Percentiles rank a stretch among this genome's conserved stretches.
These are phyloP conservation scores for Aphidius gifuensis DNA, from an alignment of 1,140 invertebrate species.

Conservation along the genomic window DNA sequence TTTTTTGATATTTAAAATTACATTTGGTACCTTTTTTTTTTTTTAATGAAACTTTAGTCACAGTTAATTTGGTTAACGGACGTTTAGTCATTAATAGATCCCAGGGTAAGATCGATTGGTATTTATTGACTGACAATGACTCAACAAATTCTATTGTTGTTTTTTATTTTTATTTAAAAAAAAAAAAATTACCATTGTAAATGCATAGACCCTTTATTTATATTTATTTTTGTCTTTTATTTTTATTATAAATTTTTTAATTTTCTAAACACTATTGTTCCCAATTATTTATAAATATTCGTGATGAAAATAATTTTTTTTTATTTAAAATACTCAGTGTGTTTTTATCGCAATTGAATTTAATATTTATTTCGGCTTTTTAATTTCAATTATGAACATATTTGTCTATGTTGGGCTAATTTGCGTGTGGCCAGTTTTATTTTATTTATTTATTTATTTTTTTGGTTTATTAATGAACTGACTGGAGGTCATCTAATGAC, in stretches of 20 bases:
- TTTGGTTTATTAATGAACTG: slow-evolving; percentile 49
- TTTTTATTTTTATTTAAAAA: not conserved
- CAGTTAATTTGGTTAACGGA: slow-evolving; percentile 54
- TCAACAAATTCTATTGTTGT: slow-evolving; percentile 39
- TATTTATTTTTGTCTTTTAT: slow-evolving; percentile 2
- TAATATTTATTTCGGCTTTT: too few relatives aligned
- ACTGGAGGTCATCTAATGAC: slow-evolving; percentile 46
- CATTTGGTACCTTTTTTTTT: not conserved
- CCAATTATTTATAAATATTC: not conserved
- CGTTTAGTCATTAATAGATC: slow-evolving; percentile 50
- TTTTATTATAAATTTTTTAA: not conserved
- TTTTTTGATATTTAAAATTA: not conserved
- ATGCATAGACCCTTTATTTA: not conserved
- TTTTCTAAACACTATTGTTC: not conserved
- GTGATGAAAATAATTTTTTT: too few relatives aligned
- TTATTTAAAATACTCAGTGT: too few relatives aligned
- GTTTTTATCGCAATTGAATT: too few relatives aligned
- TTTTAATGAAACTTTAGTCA: slow-evolving; percentile 51
- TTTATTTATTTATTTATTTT: too few relatives aligned
- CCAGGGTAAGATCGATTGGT: slow-evolving; percentile 47
- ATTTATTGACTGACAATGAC: slow-evolving; percentile 53
- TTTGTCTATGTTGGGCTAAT: slow-evolving; percentile 1
- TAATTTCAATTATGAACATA: too few relatives aligned
- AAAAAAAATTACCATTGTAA: too few relatives aligned
- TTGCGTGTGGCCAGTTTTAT: slow-evolving; percentile 43